These are phyloP conservation scores for Apus apus DNA, from an alignment of 2,113 vertebrate species.

Conservation along the genomic window DNA sequence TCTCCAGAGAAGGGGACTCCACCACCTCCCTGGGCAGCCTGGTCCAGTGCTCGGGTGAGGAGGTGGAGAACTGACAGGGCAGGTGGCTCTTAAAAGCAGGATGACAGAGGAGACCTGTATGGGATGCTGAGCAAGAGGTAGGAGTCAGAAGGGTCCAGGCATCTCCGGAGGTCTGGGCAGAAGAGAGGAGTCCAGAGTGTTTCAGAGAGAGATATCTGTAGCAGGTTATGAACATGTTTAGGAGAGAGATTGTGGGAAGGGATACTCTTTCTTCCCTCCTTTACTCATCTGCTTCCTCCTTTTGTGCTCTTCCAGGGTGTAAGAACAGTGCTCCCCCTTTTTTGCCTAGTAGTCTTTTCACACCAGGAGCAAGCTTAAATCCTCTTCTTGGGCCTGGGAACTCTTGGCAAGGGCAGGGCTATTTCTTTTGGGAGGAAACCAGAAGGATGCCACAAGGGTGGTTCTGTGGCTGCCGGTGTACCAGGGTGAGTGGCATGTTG, in stretches of 20 bases:
- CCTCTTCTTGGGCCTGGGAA: background rate
- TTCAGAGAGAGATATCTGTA: background rate
- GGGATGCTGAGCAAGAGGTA: background rate
- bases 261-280: background rate
- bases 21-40: too few species aligned
- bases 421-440: background rate
- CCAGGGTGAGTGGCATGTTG: background rate
- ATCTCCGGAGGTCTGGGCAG: background rate
- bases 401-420: background rate
- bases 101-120: background rate
- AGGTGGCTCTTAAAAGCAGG: background rate
- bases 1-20: too few species aligned
- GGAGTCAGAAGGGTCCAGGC: background rate
- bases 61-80: background rate
- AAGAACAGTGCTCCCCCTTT: background rate
- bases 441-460: background rate
- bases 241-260: background rate
- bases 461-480: rapidly evolving
- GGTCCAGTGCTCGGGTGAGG: background rate
- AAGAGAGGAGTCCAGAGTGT: background rate
- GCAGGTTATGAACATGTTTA: background rate
- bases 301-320: background rate
- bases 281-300: background rate
- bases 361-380: background rate
- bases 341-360: background rate